Conservation (phyloP, 2,797 vertebrate genomes). For the Mormyrus proboscirostris region DNA sequence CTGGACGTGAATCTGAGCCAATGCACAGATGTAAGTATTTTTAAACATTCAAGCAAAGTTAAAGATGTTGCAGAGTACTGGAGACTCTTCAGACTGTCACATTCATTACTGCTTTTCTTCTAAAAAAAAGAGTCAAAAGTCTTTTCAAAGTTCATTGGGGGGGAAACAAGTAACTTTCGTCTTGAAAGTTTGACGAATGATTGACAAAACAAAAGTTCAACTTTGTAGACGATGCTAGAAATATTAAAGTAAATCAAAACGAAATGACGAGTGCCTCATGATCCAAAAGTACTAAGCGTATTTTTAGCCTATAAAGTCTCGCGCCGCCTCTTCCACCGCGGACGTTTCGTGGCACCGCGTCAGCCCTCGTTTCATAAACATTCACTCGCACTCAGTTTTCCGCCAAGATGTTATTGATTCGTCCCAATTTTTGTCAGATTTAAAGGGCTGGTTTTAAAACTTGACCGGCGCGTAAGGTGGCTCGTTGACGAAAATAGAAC, state of each 20-base stretch:
- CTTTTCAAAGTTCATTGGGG: neutral
- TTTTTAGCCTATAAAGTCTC: constrained; percentile 14
- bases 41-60: constrained; percentile 11
- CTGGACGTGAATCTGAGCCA: neutral
- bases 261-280: neutral
- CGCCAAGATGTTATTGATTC: constrained; percentile 18
- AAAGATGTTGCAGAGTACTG: neutral
- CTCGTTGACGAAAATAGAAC: constrained; percentile 11
- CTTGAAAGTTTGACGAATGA: neutral
- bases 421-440: constrained; percentile 25
- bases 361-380: constrained; percentile 11
- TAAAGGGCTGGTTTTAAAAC: constrained; percentile 21
- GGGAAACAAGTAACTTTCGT: neutral
- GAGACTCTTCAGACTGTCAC: neutral
- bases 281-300: neutral
- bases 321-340: neutral
- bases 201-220: constrained; percentile 12
- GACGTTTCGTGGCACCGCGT: constrained; percentile 7
- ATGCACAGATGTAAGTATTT: neutral
- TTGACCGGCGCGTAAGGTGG: neutral
- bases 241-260: constrained; percentile 12
- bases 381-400: constrained; percentile 10
- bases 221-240: neutral
- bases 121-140: constrained; percentile 11
- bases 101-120: neutral